Evolutionary conservation across 2,113 vertebrate genomes (phyloP).

Genomic region (Cyanocitta stelleri): DNA sequence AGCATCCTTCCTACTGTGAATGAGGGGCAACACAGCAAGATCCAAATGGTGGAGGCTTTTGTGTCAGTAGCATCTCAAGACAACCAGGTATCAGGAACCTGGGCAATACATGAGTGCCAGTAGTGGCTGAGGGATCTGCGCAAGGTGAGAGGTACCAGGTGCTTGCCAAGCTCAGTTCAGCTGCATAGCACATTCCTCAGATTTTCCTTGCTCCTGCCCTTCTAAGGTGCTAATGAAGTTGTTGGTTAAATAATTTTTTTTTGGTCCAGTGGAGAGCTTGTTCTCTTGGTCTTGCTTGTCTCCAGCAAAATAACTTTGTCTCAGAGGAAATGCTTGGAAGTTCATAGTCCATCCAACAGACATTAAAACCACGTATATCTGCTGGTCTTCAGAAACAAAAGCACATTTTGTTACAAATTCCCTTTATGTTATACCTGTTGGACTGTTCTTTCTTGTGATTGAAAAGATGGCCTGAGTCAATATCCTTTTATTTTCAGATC

Average conservation of each 20-base stretch:
- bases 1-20: not conserved
- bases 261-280: not conserved
- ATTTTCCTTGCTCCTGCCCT: not conserved
- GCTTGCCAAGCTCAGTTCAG: not conserved
- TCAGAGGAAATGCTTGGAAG: not conserved
- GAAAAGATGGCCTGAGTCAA: slow-evolving; percentile 23
- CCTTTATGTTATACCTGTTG: not conserved
- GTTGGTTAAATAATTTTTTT: not conserved
- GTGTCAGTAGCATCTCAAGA: not conserved
- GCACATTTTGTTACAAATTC: not conserved
- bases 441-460: slow-evolving; percentile 17
- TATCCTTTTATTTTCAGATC: slow-evolving; percentile 32
- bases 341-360: not conserved
- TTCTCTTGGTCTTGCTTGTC: not conserved
- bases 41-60: not conserved
- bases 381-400: not conserved
- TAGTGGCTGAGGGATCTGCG: not conserved
- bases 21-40: not conserved
- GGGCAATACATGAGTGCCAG: rapidly evolving
- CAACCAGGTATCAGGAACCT: not conserved
- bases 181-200: not conserved
- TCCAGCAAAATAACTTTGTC: not conserved
- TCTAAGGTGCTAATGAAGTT: not conserved
- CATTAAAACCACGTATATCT: not conserved
- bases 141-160: not conserved